Evolutionary conservation across 1,140 invertebrate species (phyloP), one percentile per base, ranked within the genome.

Genomic region (Gyrodactylus salaris): DNA sequence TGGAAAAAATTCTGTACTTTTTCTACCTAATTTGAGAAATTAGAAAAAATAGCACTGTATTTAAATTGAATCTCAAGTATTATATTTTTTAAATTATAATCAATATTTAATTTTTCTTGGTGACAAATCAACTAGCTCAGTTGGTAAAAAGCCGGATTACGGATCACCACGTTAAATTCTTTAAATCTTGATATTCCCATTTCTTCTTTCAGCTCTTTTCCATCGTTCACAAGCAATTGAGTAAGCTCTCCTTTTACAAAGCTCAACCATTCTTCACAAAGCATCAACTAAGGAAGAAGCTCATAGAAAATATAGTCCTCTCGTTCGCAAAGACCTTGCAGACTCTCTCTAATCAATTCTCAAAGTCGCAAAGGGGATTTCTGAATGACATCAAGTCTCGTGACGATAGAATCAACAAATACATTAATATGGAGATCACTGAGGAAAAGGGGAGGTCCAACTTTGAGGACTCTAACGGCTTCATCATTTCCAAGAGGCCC

Each of bases 361-460:
- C 7, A 54, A 54, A n/a, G 7, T 54, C 34, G 7, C 34, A 54
- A 54, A 16, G 7, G 34, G n/a, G n/a, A 54, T 54, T 16, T 54
- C 34, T 54, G 34, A n/a, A 23, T 72, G 21, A 72, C 27, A 16
- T 72, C 23, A 72, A 25, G 71, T 22, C 1, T 25, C 26, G 26
- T 26, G n/a, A 79, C 76, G 78, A 79, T 74, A 78, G 78, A 77
- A 78, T 80, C 75, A 74, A 69, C 68, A 26, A 19, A 72, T 68
- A 72, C 20, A 22, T 25, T 1, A 73, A 68, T 20, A 20, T 75
- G 7, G 20, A 21, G 26, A 21, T 2, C 19, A 7, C 68, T 34
- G 24, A 74, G 16, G 16, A 27, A 20, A 74, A n/a, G n/a, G 34
- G n/a, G 34, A 54, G n/a, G 34, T n/a, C 34, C n/a, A 16, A 7